phyloP scores from a whole-genome alignment of 92 coral and sea anemone genomes.

The Parazoanthus darwini region DNA sequence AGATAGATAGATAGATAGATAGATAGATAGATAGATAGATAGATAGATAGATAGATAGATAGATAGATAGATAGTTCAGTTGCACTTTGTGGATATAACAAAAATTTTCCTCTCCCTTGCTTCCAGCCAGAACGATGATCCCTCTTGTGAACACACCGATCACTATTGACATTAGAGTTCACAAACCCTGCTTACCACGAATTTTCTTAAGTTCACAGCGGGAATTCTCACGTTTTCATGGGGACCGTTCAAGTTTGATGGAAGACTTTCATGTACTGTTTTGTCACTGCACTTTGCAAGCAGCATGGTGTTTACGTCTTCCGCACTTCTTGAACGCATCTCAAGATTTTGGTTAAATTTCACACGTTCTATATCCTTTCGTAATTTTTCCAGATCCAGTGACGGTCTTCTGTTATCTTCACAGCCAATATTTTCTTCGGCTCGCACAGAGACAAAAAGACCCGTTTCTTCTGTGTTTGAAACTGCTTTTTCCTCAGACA shows the following conservation, averaged over 20 bases:
- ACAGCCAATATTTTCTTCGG: background rate
- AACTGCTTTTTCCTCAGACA: background rate
- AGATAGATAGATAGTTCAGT: background rate
- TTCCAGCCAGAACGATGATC: background rate
- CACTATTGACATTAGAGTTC: background rate
- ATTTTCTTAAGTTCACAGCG: constrained; percentile 4
- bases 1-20: too few species aligned
- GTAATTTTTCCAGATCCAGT: constrained; percentile 15
- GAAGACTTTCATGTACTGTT: background rate
- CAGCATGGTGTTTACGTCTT: constrained; percentile 4
- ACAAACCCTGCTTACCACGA: constrained; percentile 20
- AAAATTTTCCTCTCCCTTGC: background rate
- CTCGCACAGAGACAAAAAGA: background rate
- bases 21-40: too few species aligned
- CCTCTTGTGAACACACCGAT: background rate
- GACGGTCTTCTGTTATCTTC: background rate
- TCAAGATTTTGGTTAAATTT: background rate
- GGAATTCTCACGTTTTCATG: background rate
- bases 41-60: background rate
- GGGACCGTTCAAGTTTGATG: background rate
- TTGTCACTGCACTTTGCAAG: background rate
- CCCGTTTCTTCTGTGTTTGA: background rate
- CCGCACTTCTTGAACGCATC: constrained; percentile 20
- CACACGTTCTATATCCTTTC: constrained; percentile 35
- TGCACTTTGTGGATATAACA: background rate